phyloP scores from a whole-genome alignment of 2,113 vertebrate species.

The Propithecus coquereli region DNA sequence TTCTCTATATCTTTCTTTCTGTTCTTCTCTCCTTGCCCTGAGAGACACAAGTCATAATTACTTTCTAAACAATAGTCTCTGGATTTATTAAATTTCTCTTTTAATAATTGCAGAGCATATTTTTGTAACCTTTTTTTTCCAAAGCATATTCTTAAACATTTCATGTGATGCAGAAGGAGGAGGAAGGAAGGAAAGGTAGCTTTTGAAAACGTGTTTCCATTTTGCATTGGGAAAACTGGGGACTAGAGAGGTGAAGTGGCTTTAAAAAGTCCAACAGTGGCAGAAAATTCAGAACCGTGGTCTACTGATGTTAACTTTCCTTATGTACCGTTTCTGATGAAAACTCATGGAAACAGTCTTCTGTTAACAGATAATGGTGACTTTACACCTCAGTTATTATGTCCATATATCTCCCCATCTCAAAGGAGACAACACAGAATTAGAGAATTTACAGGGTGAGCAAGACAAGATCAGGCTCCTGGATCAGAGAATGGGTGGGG shows the following conservation, averaged over 20 bases:
- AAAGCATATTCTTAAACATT: constrained; percentile 21
- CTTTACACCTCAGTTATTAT: neutral
- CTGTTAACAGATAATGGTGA: neutral
- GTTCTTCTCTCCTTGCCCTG: neutral
- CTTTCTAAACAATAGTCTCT: constrained; percentile 21
- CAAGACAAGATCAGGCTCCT: neutral
- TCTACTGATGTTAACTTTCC: neutral
- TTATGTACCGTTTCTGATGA: neutral
- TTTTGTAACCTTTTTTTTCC: neutral
- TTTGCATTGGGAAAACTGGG: neutral
- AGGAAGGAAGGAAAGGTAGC: neutral
- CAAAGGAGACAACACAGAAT: neutral
- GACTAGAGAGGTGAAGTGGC: neutral
- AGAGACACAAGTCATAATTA: constrained; percentile 32
- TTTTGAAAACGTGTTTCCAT: neutral
- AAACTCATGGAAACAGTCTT: neutral
- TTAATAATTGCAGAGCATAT: constrained; percentile 41
- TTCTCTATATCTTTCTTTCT: neutral
- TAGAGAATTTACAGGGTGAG: neutral
- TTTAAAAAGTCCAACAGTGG: neutral
- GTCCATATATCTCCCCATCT: neutral
- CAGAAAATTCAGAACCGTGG: neutral
- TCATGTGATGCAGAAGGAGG: neutral
- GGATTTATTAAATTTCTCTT: constrained; percentile 35
- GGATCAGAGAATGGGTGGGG: neutral